A percentile compares a stretch with the other conserved stretches of the same genome.
Conservation (phyloP, 2,888 invertebrate species). For the Platycnemis pennipes region DNA sequence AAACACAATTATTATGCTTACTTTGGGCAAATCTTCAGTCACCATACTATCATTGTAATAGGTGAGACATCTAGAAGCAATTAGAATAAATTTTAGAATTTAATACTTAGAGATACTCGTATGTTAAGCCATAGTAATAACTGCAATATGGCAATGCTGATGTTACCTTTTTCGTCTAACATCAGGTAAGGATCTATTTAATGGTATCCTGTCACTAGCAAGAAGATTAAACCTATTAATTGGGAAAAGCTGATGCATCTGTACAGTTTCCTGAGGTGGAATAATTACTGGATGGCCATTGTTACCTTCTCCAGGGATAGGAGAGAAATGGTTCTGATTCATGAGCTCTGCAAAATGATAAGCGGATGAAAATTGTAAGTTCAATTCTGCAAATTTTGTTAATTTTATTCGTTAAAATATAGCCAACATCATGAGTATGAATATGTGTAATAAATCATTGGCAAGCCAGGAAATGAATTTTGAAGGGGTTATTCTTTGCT, state of each 20-base stretch:
- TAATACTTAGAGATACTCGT: not conserved
- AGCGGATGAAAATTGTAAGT: not conserved
- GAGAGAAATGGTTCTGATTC: slow-evolving; percentile 89
- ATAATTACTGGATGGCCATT: slow-evolving; percentile 90
- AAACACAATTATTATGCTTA: slow-evolving; percentile 97
- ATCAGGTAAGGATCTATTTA: slow-evolving; percentile 92
- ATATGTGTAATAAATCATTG: too few species aligned
- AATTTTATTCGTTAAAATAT: too few species aligned
- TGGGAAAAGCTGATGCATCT: slow-evolving; percentile 89
- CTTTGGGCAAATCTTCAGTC: slow-evolving; percentile 84
- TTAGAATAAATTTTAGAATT: too few species aligned
- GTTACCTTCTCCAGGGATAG: slow-evolving; percentile 87
- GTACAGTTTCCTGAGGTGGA: slow-evolving; percentile 86
- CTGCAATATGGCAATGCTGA: not conserved
- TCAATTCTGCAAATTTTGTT: not conserved
- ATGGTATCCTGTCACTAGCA: slow-evolving; percentile 92
- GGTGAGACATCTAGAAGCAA: slow-evolving; percentile 82
- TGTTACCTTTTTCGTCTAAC: slow-evolving; percentile 89
- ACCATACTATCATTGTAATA: slow-evolving; percentile 79
- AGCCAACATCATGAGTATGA: too few species aligned
- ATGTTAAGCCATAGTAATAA: not conserved
- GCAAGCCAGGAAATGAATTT: too few species aligned
- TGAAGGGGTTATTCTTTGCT: too few species aligned
- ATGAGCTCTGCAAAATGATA: slow-evolving; percentile 82
- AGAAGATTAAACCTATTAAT: slow-evolving; percentile 94